Percentiles rank a stretch among this genome's conserved stretches.
phyloP scores from a whole-genome alignment of 2,888 invertebrate species.

The Carabus problematicus region DNA sequence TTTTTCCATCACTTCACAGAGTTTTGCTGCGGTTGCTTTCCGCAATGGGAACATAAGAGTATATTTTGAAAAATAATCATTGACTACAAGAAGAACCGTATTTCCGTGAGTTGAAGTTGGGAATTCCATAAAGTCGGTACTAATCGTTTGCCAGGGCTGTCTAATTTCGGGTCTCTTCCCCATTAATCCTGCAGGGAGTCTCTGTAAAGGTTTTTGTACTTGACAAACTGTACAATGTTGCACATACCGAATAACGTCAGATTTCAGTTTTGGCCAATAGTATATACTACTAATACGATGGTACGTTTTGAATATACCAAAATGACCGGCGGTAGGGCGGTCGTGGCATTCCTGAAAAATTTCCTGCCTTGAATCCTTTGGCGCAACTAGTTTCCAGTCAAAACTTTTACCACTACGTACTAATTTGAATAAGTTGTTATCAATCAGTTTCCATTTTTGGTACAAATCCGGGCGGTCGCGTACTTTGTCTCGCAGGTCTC shows the following conservation, averaged over 20 bases:
- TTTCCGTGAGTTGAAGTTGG: not conserved
- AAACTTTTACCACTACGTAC: no score
- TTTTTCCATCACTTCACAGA: slow-evolving; percentile 22
- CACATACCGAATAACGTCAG: not conserved
- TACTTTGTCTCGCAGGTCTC: no score
- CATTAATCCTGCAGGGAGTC: slow-evolving; percentile 36
- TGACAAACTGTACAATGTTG: not conserved
- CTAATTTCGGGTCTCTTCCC: slow-evolving; percentile 23
- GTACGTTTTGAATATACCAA: slow-evolving; percentile 13
- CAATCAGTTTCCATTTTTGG: no score
- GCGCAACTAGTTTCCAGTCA: no score
- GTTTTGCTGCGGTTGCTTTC: not conserved
- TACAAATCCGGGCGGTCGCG: no score
- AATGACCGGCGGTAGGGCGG: not conserved
- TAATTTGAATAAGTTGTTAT: no score
- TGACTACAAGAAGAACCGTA: not conserved
- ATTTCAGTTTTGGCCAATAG: no score
- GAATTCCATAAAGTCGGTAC: not conserved
- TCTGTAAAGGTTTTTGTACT: not conserved
- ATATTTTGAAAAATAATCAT: slow-evolving; percentile 2
- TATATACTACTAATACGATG: no score
- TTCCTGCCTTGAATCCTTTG: not conserved
- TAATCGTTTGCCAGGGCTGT: slow-evolving; percentile 3
- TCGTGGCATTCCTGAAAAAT: not conserved
- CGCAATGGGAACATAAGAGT: not conserved